phyloP scores from a whole-genome alignment of 1,140 invertebrate genomes.

The Brachionus sp. region DNA sequence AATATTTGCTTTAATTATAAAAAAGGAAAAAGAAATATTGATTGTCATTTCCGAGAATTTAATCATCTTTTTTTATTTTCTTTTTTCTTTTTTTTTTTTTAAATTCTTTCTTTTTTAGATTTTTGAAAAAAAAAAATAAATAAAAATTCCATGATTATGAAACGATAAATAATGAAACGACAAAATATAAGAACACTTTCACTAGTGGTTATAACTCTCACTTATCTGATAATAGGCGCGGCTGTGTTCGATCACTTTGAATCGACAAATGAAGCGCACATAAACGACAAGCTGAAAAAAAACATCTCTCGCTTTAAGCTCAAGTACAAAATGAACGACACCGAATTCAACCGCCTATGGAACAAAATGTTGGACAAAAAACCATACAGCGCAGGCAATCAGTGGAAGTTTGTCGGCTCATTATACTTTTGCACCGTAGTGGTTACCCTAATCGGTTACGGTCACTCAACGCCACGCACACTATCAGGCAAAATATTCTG shows the following conservation, averaged over 20 bases:
- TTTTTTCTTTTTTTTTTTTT: neutral
- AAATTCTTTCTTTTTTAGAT: neutral
- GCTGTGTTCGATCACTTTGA: slow-evolving; percentile 47
- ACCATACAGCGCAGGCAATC: slow-evolving; percentile 33
- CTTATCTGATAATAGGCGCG: slow-evolving; percentile 47
- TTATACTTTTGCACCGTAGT: slow-evolving; percentile 47
- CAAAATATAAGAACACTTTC: slow-evolving; percentile 47
- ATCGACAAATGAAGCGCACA: neutral
- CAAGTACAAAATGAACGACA: slow-evolving; percentile 43
- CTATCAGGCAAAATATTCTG: slow-evolving; percentile 57
- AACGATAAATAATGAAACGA: slow-evolving; percentile 27
- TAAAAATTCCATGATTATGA: neutral
- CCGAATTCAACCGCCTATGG: slow-evolving; percentile 40
- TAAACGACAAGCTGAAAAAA: neutral
- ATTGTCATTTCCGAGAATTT: neutral
- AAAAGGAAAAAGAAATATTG: neutral
- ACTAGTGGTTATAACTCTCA: slow-evolving; percentile 42
- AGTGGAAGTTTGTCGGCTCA: slow-evolving; percentile 47
- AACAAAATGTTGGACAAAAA: slow-evolving; percentile 43
- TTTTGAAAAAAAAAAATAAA: neutral
- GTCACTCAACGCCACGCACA: slow-evolving; percentile 56
- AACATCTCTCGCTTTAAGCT: neutral
- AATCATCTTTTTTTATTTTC: neutral
- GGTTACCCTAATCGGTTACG: slow-evolving; percentile 50
- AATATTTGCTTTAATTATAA: neutral